These are phyloP conservation scores for Sternotherus odoratus DNA, from an alignment of 2,797 vertebrate species.

Conservation along the genomic window DNA sequence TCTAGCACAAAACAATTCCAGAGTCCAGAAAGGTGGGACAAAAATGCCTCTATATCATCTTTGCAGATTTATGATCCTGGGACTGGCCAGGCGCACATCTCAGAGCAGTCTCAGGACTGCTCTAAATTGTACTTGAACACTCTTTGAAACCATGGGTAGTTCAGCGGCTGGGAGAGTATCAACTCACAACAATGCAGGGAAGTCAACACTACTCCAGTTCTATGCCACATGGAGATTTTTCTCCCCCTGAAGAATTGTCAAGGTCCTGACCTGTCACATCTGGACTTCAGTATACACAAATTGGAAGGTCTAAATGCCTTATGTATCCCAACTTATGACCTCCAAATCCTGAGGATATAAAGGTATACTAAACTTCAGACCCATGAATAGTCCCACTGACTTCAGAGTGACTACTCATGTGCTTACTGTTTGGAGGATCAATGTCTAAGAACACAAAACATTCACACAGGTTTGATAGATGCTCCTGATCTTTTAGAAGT, in stretches of 20 bases:
- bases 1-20: neutral
- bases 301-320: neutral
- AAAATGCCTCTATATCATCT: neutral
- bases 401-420: neutral
- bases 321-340: neutral
- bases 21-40: neutral
- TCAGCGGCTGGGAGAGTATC: neutral
- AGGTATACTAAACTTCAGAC: neutral
- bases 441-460: neutral
- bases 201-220: neutral
- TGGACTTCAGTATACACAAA: neutral
- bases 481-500: neutral
- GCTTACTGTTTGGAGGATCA: neutral
- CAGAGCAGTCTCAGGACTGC: neutral
- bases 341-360: neutral
- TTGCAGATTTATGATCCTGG: neutral
- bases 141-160: neutral
- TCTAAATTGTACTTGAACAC: neutral
- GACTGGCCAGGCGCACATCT: neutral
- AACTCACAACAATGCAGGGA: neutral
- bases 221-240: neutral
- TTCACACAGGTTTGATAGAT: neutral
- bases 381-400: neutral
- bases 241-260: neutral
- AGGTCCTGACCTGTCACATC: neutral